Evolutionary conservation across 2,888 invertebrate species (phyloP).

Genomic region (Hemicrepidius hirtus): DNA sequence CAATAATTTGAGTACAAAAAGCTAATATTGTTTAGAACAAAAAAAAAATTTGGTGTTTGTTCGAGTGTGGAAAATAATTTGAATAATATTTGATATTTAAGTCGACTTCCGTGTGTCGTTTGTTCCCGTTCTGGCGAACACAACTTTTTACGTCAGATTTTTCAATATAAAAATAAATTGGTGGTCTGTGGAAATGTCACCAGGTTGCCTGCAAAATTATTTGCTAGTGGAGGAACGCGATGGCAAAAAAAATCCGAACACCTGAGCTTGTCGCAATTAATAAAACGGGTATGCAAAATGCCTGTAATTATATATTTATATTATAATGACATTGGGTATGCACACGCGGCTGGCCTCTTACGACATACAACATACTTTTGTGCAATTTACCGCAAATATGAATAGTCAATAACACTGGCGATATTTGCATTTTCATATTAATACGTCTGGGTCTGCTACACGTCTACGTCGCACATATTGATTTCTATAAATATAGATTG

Average conservation of each 20-base stretch:
- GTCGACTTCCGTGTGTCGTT: slow-evolving; percentile 1
- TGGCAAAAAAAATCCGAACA: slow-evolving; percentile 7
- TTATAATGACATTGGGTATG: slow-evolving; percentile 37
- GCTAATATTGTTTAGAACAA: too few species aligned
- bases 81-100: slow-evolving; percentile 2
- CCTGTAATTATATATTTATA: slow-evolving; percentile 25
- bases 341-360: slow-evolving; percentile 29
- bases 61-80: neutral
- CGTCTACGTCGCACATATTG: slow-evolving; percentile 44
- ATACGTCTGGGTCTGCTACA: slow-evolving; percentile 44
- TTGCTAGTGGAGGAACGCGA: neutral
- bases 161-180: neutral
- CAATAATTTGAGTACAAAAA: too few species aligned
- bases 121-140: neutral
- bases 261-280: slow-evolving; percentile 34
- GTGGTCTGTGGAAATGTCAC: neutral
- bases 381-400: slow-evolving; percentile 44
- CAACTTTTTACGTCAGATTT: neutral
- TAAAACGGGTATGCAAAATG: slow-evolving; percentile 39
- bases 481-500: slow-evolving; percentile 46
- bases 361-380: slow-evolving; percentile 39
- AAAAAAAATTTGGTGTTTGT: too few species aligned
- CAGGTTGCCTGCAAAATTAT: slow-evolving; percentile 11
- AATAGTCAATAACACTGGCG: slow-evolving; percentile 41
- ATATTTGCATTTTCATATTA: slow-evolving; percentile 47